Conservation (phyloP, 2,113 vertebrate genomes). For the Tor tambroides region DNA sequence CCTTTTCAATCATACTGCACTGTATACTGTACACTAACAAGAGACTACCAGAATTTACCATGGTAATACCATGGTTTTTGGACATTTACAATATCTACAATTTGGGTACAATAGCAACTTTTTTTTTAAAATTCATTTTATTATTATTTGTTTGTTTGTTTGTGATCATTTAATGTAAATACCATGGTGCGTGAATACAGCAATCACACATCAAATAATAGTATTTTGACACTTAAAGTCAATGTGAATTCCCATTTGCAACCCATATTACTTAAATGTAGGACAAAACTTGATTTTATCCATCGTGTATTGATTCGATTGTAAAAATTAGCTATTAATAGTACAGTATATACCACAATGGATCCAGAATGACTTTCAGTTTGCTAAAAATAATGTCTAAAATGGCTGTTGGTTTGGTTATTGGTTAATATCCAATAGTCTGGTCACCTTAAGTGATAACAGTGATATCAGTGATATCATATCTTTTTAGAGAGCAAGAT, state of each 20-base stretch:
- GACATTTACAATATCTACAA: not conserved
- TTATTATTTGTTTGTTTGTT: not conserved
- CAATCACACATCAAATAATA: not conserved
- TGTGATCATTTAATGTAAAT: not conserved
- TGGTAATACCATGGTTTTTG: not conserved
- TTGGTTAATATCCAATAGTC: not conserved
- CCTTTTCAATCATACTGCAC: not conserved
- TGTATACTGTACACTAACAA: not conserved
- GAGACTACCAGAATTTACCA: not conserved
- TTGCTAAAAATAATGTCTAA: not conserved
- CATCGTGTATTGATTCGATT: not conserved
- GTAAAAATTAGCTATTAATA: not conserved
- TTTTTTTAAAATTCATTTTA: no score
- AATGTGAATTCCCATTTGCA: not conserved
- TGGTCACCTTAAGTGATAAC: not conserved
- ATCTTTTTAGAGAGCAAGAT: not conserved
- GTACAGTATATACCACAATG: not conserved
- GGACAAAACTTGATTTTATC: not conserved
- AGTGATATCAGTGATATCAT: not conserved
- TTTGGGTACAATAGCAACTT: not conserved
- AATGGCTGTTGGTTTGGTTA: not conserved
- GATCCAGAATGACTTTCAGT: not conserved
- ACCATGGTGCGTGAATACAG: not conserved
- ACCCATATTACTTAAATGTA: not conserved
- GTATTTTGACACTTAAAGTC: not conserved